A percentile compares a stretch with the other conserved stretches of the same genome.
These are phyloP conservation scores for Poliocrania exsul DNA, from an alignment of 2,797 vertebrate species.

Conservation along the genomic window DNA sequence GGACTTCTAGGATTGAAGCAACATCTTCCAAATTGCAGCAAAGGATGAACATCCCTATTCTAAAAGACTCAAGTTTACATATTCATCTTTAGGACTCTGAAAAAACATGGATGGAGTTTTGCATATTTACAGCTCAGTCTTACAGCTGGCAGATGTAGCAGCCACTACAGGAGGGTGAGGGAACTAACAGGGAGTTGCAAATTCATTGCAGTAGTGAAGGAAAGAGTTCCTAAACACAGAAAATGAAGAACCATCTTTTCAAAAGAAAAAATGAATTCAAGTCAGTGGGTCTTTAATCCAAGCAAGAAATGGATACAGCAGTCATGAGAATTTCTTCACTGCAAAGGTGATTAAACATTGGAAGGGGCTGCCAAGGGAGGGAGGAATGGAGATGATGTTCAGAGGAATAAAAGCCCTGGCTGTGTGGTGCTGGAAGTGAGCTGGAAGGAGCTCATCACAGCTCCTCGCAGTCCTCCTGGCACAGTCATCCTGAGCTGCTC, in stretches of 20 bases:
- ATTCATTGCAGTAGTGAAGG: neutral
- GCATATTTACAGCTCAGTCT: neutral
- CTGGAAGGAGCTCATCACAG: neutral
- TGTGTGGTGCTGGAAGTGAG: neutral
- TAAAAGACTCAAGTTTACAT: neutral
- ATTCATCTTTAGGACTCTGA: neutral
- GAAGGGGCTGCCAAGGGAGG: neutral
- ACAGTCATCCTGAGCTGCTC: neutral
- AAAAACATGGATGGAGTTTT: neutral
- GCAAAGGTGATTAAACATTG: accelerated
- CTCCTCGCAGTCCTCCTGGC: neutral
- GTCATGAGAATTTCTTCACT: neutral
- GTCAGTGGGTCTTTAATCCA: neutral
- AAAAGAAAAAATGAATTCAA: neutral
- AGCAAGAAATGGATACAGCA: neutral
- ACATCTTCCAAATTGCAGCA: neutral
- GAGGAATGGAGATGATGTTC: neutral
- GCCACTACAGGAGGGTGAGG: neutral
- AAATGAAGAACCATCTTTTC: neutral
- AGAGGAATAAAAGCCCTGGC: neutral
- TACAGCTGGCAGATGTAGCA: neutral
- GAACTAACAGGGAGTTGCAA: neutral
- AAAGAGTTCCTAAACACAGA: neutral
- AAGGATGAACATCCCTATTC: neutral
- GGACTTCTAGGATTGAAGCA: neutral